These are phyloP conservation scores for Cheilosia soror DNA, from an alignment of 2,888 invertebrate genomes.

Conservation along the genomic window DNA sequence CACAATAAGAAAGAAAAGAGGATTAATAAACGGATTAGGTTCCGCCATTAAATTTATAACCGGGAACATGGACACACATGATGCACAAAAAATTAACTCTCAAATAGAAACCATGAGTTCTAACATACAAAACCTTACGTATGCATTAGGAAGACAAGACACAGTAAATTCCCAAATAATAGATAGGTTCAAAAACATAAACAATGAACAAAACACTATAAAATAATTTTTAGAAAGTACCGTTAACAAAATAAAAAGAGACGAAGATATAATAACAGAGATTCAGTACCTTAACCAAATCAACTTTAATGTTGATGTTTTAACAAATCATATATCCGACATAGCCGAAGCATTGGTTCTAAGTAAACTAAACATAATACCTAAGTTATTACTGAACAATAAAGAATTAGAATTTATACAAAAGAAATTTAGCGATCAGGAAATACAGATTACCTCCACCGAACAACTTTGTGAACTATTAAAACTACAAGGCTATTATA, in stretches of 20 bases:
- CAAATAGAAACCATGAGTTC: slow-evolving; percentile 28
- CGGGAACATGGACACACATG: slow-evolving; percentile 29
- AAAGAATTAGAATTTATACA: slow-evolving; percentile 47
- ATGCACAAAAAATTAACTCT: slow-evolving; percentile 16
- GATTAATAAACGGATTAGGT: slow-evolving; percentile 27
- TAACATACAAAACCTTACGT: slow-evolving; percentile 16
- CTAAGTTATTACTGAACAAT: slow-evolving; percentile 55
- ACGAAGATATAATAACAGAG: slow-evolving; percentile 28
- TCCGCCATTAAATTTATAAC: slow-evolving; percentile 34
- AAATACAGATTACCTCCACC: slow-evolving; percentile 33
- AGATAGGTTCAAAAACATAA: slow-evolving; percentile 52
- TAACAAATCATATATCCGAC: slow-evolving; percentile 40
- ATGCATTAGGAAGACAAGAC: slow-evolving; percentile 29
- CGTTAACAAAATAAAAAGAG: slow-evolving; percentile 41
- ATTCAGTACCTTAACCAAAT: slow-evolving; percentile 54
- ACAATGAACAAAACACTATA: slow-evolving; percentile 47
- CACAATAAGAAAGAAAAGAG: slow-evolving; percentile 23
- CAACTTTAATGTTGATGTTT: slow-evolving; percentile 59
- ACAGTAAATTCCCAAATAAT: slow-evolving; percentile 37
- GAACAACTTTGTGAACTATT: slow-evolving; percentile 67
- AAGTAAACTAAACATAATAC: slow-evolving; percentile 53
- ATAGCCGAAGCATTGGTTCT: slow-evolving; percentile 54
- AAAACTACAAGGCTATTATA: slow-evolving; percentile 67
- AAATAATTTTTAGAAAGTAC: slow-evolving; percentile 29
- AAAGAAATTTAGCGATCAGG: slow-evolving; percentile 41